Conservation (phyloP, 2,888 invertebrate species). For the Dasysyrphus albostriatus region DNA sequence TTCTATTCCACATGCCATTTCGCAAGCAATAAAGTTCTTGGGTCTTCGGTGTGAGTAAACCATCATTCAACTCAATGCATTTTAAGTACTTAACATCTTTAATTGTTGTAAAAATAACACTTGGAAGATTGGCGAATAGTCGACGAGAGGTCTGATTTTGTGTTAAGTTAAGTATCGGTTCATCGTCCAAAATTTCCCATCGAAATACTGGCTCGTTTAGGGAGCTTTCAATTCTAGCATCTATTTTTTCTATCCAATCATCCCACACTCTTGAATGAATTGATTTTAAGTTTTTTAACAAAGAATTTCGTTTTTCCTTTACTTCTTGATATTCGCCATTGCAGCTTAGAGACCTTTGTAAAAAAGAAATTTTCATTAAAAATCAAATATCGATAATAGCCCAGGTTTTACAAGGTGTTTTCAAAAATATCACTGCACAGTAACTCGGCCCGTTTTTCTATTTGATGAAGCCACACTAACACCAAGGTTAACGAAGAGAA, state of each 20-base stretch:
- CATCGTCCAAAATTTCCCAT: conserved; percentile 13
- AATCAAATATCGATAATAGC: not conserved
- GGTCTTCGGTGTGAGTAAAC: conserved; percentile 77
- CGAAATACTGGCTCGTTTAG: conserved; percentile 43
- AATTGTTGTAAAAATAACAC: conserved; percentile 47
- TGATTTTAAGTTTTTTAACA: conserved; percentile 83
- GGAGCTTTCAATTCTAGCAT: conserved; percentile 73
- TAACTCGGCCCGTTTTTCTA: conserved; percentile 27
- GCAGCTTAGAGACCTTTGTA: conserved; percentile 49
- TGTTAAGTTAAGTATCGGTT: not conserved
- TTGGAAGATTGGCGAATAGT: conserved; percentile 62
- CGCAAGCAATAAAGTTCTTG: conserved; percentile 79
- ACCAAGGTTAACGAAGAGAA: conserved; percentile 89
- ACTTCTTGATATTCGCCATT: conserved; percentile 77
- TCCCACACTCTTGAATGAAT: conserved; percentile 85
- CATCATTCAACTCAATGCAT: not conserved
- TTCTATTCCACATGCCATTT: conserved; percentile 80
- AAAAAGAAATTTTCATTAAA: not conserved
- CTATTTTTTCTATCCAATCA: conserved; percentile 85
- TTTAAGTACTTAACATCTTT: conserved; percentile 69
- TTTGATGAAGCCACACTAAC: conserved; percentile 90
- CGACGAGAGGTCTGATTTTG: not conserved
- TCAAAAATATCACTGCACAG: conserved; percentile 54
- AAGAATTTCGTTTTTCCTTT: conserved; percentile 82
- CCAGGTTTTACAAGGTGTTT: conserved; percentile 77